Evolutionary conservation across 2,797 vertebrate genomes (phyloP).

Genomic region (Pseudotriccus pelzelni): DNA sequence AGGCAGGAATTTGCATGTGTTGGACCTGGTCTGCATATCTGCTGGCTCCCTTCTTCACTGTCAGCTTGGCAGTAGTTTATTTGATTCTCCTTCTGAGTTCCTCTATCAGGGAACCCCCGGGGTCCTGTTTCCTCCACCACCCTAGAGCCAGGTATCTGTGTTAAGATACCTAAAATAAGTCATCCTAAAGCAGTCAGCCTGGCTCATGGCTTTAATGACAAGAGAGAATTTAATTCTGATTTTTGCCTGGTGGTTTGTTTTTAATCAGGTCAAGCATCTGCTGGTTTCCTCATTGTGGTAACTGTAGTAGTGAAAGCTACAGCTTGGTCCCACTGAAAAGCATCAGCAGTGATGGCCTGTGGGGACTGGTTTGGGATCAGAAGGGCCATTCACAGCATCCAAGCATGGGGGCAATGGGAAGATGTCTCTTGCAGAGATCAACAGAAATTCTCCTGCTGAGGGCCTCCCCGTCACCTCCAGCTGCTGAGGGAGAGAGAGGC

Average conservation of each 20-base stretch:
- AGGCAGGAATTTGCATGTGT: background rate
- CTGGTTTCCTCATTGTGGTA: background rate
- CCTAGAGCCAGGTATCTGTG: background rate
- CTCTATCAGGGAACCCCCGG: rapidly evolving
- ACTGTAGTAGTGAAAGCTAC: background rate
- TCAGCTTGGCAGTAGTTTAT: background rate
- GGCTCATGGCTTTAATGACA: background rate
- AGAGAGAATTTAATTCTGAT: background rate
- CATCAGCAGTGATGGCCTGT: background rate
- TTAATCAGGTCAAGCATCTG: background rate
- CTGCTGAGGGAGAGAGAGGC: background rate
- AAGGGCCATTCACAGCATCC: background rate
- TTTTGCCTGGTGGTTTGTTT: background rate
- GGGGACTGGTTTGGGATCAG: background rate
- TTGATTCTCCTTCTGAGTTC: background rate
- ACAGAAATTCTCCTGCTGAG: background rate
- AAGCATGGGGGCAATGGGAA: background rate
- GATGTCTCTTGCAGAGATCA: background rate
- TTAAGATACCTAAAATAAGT: background rate
- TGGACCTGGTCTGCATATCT: background rate
- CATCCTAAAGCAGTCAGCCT: background rate
- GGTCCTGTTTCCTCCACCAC: background rate
- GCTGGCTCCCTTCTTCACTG: background rate
- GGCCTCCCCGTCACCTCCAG: background rate
- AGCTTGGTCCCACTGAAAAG: background rate